A percentile compares a stretch with the other conserved stretches of the same genome.
phyloP scores from a whole-genome alignment of 2,888 invertebrate genomes.

The Acanthosoma haemorrhoidale region DNA sequence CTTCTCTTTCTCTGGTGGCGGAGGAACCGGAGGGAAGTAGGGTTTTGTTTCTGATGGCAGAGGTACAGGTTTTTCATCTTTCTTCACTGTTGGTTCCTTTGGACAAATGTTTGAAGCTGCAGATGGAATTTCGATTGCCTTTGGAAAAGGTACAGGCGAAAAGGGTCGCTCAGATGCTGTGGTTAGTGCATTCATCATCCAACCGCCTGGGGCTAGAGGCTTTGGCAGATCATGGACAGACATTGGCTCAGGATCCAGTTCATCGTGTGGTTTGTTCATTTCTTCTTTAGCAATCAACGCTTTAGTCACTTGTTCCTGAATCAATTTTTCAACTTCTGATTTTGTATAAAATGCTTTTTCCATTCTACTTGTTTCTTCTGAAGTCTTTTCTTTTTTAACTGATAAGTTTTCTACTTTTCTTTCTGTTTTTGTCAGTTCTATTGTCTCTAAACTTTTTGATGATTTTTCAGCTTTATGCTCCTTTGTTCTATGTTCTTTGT shows the following conservation, averaged over 20 bases:
- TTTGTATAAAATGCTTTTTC: slow-evolving; percentile 35
- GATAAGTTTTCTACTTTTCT: not conserved
- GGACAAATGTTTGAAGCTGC: not conserved
- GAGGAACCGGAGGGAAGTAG: slow-evolving; percentile 40
- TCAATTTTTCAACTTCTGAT: slow-evolving; percentile 38
- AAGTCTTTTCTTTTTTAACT: not conserved
- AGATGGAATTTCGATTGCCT: slow-evolving; percentile 34
- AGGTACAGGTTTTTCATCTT: slow-evolving; percentile 36
- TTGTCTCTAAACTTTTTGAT: not conserved
- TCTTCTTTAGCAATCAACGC: slow-evolving; percentile 32
- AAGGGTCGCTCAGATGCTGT: slow-evolving; percentile 41
- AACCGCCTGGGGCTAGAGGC: slow-evolving; percentile 31
- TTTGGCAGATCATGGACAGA: slow-evolving; percentile 33
- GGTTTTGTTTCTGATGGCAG: slow-evolving; percentile 39
- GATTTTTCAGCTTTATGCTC: not conserved
- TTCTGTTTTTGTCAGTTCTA: not conserved
- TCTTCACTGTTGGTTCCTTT: slow-evolving; percentile 13
- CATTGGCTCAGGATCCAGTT: slow-evolving; percentile 11
- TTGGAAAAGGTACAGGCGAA: slow-evolving; percentile 39
- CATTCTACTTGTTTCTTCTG: slow-evolving; percentile 21
- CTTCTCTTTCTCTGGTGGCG: slow-evolving; percentile 36
- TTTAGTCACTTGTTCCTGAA: slow-evolving; percentile 38
- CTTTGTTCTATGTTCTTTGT: not conserved
- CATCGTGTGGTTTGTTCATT: not conserved
- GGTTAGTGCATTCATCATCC: slow-evolving; percentile 37